Base-by-base conservation (phyloP, 2,797 vertebrate genomes). In the Lepus oiostolus region DNA sequence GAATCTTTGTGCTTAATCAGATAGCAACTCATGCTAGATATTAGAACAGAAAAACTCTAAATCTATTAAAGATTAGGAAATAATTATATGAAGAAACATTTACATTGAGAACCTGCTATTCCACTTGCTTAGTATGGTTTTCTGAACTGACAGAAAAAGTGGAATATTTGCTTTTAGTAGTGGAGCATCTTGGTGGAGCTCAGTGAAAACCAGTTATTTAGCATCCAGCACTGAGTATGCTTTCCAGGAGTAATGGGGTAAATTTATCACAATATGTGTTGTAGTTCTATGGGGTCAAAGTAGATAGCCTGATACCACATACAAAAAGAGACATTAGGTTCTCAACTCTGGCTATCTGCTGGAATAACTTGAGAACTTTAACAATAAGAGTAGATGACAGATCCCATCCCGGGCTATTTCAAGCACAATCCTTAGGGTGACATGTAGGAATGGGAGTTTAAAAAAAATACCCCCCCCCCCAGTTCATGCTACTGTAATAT, bases 341-440 rank as follows among this genome's bases (percentile, higher is more conserved):
- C 50, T 90, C 50, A 72, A 30, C 32, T 74, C 17, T 93, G 62
- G 21, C 60, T 84, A 0, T 35, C 21, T 63, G 63, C 72, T 54
- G 58, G 16, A 74, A 52, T 92, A 38, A 76, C 30, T 58, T n/a
- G 70, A 21, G 11, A 19, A 84, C 13, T 0, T 77, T 77, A 83
- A 79, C 91, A 97, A 62, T n/a, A 63, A 89, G 58, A 75, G 21
- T 85, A 83, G 72, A 84, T 62, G 54, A 81, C 62, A 83, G 28
- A 91, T 8, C 3, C 32, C 22, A 72, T n/a, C 30, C 26, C 35
- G 82, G 42, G 50, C 12, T 42, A 50, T 87, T 90, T 70, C 42
- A 68, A 11, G 74, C 68, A 90, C 35, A 94, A 74, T 96, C 85
- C 87, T 12, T 68, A 95, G 32, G 72, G 32, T 94, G 28, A 94